Percentiles rank a stretch among this genome's conserved stretches.
These are phyloP conservation scores for Sterna hirundo DNA, from an alignment of 2,113 vertebrate genomes.

Conservation along the genomic window DNA sequence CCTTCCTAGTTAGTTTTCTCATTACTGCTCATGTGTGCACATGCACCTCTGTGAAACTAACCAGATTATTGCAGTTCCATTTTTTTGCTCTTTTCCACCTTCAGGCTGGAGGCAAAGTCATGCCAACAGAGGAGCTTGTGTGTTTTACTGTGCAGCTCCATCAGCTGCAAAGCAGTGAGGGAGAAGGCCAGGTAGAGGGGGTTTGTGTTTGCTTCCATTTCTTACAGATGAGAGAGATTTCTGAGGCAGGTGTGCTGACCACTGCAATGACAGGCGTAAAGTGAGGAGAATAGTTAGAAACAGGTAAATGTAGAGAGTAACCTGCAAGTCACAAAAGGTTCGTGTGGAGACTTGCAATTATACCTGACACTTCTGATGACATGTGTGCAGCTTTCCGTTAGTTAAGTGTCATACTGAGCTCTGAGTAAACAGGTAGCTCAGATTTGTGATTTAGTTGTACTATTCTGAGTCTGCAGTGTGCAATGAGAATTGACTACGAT, in stretches of 20 bases:
- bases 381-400: background rate
- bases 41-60: background rate
- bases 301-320: background rate
- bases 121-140: background rate
- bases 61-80: background rate
- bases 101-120: background rate
- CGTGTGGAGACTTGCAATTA: background rate
- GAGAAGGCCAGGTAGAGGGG: background rate
- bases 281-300: background rate
- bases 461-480: background rate
- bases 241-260: background rate
- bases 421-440: background rate
- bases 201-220: background rate
- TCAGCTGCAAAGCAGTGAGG: background rate
- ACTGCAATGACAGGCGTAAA: background rate
- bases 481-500: background rate
- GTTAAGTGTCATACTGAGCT: background rate
- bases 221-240: background rate
- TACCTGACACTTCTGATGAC: background rate
- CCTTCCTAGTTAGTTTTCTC: slow-evolving; percentile 1
- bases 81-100: background rate
- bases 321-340: background rate
- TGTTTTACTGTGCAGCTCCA: background rate
- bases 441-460: background rate
- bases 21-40: background rate